Evolutionary conservation across 2,888 invertebrate genomes (phyloP).

Genomic region (Pristionchus maxplancki): DNA sequence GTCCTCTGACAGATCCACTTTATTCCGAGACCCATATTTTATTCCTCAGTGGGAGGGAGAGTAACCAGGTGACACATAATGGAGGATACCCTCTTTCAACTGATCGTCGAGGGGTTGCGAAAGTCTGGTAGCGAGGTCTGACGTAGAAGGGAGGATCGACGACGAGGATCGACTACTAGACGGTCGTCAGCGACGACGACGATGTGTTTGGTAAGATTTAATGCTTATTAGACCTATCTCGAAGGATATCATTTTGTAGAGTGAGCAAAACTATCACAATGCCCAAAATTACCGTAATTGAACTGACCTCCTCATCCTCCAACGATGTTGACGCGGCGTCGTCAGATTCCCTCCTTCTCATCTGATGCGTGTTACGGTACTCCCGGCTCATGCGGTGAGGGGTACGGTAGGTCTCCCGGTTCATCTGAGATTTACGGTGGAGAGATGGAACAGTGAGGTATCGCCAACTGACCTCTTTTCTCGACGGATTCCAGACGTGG

Average conservation of each 20-base stretch:
- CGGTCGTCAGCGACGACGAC: not conserved
- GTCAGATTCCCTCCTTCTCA: not conserved
- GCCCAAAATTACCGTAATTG: no score
- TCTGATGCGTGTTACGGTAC: not conserved
- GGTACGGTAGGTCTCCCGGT: not conserved
- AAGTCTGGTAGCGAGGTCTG: not conserved
- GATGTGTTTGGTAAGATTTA: no score
- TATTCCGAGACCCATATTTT: not conserved
- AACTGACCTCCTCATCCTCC: not conserved
- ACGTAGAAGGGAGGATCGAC: not conserved
- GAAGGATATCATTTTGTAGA: no score
- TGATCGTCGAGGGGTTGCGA: not conserved
- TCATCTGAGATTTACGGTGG: no score
- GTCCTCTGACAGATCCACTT: not conserved
- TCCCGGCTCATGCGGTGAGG: not conserved
- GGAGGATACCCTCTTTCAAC: not conserved
- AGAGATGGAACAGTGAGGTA: not conserved
- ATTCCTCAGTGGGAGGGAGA: not conserved
- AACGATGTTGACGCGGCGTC: not conserved
- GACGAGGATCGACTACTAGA: not conserved
- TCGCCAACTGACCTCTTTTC: not conserved
- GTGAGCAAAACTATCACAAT: no score
- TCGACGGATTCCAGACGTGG: not conserved
- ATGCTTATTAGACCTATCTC: no score
- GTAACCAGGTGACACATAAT: not conserved